A percentile compares a stretch with the other conserved stretches of the same genome.
phyloP scores from a whole-genome alignment of 2,888 invertebrate genomes.

The Dryococelus australis region DNA sequence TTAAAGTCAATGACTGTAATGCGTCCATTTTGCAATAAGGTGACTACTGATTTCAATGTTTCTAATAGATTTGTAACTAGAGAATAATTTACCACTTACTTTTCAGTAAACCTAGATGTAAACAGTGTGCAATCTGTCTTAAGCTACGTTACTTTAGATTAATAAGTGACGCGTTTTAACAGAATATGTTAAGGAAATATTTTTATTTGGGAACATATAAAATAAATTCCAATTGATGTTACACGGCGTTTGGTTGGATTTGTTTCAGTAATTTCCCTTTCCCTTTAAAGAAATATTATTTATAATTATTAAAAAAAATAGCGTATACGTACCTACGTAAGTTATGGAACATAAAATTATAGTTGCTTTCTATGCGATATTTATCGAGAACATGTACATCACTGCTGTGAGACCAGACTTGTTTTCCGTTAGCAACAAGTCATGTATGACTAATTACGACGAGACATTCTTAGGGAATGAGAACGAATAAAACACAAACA shows the following conservation, averaged over 20 bases:
- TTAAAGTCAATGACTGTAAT: not conserved
- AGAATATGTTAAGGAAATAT: not conserved
- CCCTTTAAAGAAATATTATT: too few species aligned
- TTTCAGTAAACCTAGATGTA: not conserved
- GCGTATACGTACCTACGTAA: too few species aligned
- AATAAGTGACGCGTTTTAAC: not conserved
- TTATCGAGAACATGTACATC: too few species aligned
- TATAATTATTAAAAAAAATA: too few species aligned
- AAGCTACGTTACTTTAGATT: not conserved
- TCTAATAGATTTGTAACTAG: not conserved
- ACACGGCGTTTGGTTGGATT: not conserved
- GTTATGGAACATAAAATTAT: too few species aligned
- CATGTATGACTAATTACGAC: too few species aligned
- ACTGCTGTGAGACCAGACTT: too few species aligned
- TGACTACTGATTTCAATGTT: not conserved
- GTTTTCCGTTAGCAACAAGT: too few species aligned
- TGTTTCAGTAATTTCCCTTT: too few species aligned
- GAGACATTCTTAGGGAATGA: too few species aligned
- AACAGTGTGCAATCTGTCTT: not conserved
- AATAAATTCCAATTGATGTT: conserved; percentile 16
- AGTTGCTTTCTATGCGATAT: too few species aligned
- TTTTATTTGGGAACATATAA: conserved; percentile 1
- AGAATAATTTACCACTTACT: not conserved
- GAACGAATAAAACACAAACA: too few species aligned
- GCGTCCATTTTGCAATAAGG: not conserved